These are phyloP conservation scores for Coregonus suidteri DNA, from an alignment of 2,797 vertebrate genomes.

Conservation along the genomic window DNA sequence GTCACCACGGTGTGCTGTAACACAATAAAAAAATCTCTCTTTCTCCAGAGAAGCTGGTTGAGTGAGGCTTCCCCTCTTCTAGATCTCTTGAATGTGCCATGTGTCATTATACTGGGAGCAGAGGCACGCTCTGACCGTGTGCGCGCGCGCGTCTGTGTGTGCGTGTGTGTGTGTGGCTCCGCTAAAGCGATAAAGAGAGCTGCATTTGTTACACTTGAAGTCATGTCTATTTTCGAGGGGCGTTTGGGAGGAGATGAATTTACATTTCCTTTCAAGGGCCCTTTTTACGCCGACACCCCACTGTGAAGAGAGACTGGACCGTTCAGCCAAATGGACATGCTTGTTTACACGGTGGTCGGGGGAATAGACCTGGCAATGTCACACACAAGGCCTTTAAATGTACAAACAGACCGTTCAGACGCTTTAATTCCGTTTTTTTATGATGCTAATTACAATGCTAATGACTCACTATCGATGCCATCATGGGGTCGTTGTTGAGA, in stretches of 20 bases:
- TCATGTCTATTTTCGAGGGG: slow-evolving; percentile 15
- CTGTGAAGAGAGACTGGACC: slow-evolving; percentile 21
- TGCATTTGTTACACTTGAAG: slow-evolving; percentile 19
- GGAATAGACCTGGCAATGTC: neutral
- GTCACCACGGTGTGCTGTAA: slow-evolving; percentile 17
- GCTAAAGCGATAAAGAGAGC: slow-evolving; percentile 19
- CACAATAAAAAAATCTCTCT: slow-evolving; percentile 20
- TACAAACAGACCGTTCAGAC: neutral
- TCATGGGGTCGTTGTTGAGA: neutral
- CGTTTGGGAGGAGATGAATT: slow-evolving; percentile 9
- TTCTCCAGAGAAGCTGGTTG: slow-evolving; percentile 17
- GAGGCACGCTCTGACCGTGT: neutral
- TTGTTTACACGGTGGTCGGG: slow-evolving; percentile 18
- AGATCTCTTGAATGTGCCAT: slow-evolving; percentile 13
- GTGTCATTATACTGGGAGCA: slow-evolving; percentile 1
- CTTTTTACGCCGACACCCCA: slow-evolving; percentile 6
- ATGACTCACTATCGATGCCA: neutral
- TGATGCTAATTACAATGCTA: neutral
- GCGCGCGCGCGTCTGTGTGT: neutral
- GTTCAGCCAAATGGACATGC: slow-evolving; percentile 2
- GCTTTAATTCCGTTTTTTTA: neutral
- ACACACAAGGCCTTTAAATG: neutral
- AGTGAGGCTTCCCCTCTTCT: slow-evolving; percentile 20
- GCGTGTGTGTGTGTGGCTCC: slow-evolving; percentile 7
- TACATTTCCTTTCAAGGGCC: slow-evolving; percentile 30